A percentile compares a stretch with the other conserved stretches of the same genome.
Conservation (phyloP, 2,888 invertebrate genomes). For the Macrosoma leucophasiata region DNA sequence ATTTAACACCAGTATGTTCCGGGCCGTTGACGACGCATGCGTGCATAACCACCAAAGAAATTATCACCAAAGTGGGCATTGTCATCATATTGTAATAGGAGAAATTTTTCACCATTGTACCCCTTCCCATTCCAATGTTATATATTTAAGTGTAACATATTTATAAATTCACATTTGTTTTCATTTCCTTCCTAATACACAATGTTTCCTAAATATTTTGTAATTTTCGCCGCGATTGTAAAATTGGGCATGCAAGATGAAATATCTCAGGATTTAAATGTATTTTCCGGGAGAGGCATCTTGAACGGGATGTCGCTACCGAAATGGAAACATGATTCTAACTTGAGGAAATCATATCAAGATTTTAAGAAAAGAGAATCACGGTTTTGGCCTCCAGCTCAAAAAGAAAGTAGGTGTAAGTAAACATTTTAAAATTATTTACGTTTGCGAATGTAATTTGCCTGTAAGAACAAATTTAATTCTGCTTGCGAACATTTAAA, state of each 20-base stretch:
- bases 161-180: slow-evolving; percentile 27
- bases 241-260: too few relatives aligned
- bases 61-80: slow-evolving; percentile 41
- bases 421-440: slow-evolving; percentile 18
- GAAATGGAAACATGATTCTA: slow-evolving; percentile 28
- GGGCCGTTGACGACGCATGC: slow-evolving; percentile 31
- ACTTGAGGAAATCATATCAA: slow-evolving; percentile 25
- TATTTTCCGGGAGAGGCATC: slow-evolving; percentile 24
- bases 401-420: slow-evolving; percentile 63
- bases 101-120: slow-evolving; percentile 45
- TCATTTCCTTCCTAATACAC: too few relatives aligned
- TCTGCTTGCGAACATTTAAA: background rate
- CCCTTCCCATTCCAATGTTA: slow-evolving; percentile 38
- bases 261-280: too few relatives aligned
- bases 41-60: slow-evolving; percentile 37
- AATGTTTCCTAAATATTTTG: too few relatives aligned
- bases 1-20: too few relatives aligned
- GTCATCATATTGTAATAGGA: slow-evolving; percentile 39
- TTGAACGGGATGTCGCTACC: slow-evolving; percentile 29
- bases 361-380: slow-evolving; percentile 29
- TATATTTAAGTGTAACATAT: slow-evolving; percentile 35
- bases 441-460: background rate
- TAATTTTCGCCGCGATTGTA: too few relatives aligned
- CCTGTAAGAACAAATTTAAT: background rate
- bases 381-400: slow-evolving; percentile 51